Base-by-base conservation (phyloP, 2,113 vertebrate genomes). In the Aphelocoma coerulescens region DNA sequence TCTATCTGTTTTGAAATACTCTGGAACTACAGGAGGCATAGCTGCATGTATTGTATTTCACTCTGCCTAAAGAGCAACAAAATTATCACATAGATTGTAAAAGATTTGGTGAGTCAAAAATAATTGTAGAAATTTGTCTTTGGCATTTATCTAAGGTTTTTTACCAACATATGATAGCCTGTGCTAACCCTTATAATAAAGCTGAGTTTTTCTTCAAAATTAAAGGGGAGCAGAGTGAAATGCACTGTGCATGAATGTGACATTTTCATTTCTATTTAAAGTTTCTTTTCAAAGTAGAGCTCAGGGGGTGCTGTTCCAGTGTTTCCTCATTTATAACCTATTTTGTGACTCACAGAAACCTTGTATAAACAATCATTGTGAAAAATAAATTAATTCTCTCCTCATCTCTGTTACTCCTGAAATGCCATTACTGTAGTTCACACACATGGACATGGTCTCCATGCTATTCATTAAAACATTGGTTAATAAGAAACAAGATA, bases 231-330 rank as follows among this genome's bases (percentile, higher is more conserved):
- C 55, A 41, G 41, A 79, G 27, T 88, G 68, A 93, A 96, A 89
- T 67, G 18, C 14, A 37, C 17, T 61, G n/a, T 76, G 19, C 62
- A 67, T 54, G 33, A 89, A 88, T 66, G 51, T 85, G 85, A 96
- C 79, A 95, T 96, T 96, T 97, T 95, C 27, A 61, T 94, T 97
- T 94, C 59, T 94, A 67, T 95, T 97, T 81, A 88, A 93, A 92
- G 26, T 80, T 90, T 59, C 62, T 94, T 78, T 65, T 91, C 35
- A 93, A 91, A 94, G 37, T 75, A 85, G 18, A 69, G 33, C 67
- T 88, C 65, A 2, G 5, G 39, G 89, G 81, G 78, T 91, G 49
- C 27, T 87, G 63, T 79, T 93, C 35, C 54, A 86, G 14, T 74
- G 30, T 49, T 84, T 30, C 11, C 10, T 92, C 84, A 92, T 94